Percentiles rank a stretch among this genome's conserved stretches.
Conservation (phyloP, 2,113 vertebrate genomes). For the Xiphophorus couchianus region DNA sequence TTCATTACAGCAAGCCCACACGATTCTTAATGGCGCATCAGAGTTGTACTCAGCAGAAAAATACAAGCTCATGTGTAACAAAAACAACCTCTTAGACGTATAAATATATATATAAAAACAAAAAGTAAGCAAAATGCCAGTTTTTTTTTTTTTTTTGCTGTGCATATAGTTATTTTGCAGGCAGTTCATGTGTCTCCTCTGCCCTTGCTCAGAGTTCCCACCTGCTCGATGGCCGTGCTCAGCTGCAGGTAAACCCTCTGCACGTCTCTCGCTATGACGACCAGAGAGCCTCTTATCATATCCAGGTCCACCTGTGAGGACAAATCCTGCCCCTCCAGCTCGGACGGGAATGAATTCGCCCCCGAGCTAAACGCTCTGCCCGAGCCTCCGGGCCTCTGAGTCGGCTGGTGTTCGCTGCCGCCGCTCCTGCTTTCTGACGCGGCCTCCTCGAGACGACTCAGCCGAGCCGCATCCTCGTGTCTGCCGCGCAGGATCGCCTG, state of each 20-base stretch:
- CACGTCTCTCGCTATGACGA: constrained; percentile 67
- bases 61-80: constrained; percentile 19
- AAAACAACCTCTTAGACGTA: not conserved
- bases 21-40: constrained; percentile 30
- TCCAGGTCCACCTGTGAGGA: constrained; percentile 19
- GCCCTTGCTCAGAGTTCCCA: constrained; percentile 24
- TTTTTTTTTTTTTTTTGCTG: not conserved
- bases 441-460: constrained; percentile 51
- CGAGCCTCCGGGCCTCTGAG: constrained; percentile 7
- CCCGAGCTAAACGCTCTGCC: constrained; percentile 9
- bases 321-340: constrained; percentile 53
- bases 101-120: not conserved
- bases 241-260: constrained; percentile 68
- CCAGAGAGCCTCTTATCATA: constrained; percentile 56
- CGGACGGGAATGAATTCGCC: constrained; percentile 22
- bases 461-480: constrained; percentile 24
- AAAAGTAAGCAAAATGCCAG: constrained; percentile 41
- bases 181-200: constrained; percentile 53
- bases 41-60: constrained; percentile 27
- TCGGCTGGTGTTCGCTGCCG: constrained; percentile 15
- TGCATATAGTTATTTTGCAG: not conserved
- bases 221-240: constrained; percentile 48
- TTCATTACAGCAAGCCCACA: constrained; percentile 37
- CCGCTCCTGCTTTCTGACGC: constrained; percentile 2
- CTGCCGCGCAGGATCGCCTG: constrained; percentile 48